Evolutionary conservation across 2,113 vertebrate genomes (phyloP), one percentile per base, ranked within the genome.

Genomic region (Ochotona princeps): DNA sequence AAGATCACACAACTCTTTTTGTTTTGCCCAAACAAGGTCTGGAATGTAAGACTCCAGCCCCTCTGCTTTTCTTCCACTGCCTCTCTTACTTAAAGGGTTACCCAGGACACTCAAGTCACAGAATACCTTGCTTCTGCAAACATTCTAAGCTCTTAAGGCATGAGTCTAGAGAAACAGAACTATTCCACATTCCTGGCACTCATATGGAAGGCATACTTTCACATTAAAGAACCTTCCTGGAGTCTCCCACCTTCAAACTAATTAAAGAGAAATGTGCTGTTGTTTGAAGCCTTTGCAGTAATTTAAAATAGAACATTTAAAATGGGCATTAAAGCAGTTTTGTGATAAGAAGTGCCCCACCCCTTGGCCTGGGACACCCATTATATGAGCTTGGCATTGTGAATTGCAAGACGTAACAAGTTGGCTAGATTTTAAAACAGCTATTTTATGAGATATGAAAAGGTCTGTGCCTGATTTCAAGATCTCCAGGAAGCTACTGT

Each of bases 321-420:
- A 82, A 60, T 82, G 61, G 35, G 66, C 76, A 92, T 76, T 57
- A 70, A 72, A 76, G 54, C 65, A 85, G 20, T 15, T 89, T n/a
- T 87, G 2, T 38, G 32, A 26, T 23, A 49, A 83, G n/a, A 86
- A 47, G 14, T 30, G 18, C n/a, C 26, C 60, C 21, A 44, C 28
- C 51, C 8, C 60, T 57, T 78, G 32, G 32, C 54, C 47, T 5
- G 4, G 7, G 72, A 3, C 47, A 86, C 47, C 30, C 25, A 0
- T 4, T 35, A 0, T 8, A 8, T 30, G 47, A n/a, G 11, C 35
- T 70, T 8, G 2, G n/a, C 8, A 11, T 78, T 60, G 25, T 63
- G 25, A 47, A 23, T 9, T 25, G 20, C 67, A 35, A 57, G 67
- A 61, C 30, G 20, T 47, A 11, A 49, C n/a, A n/a, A 18, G 14